Evolutionary conservation across 2,797 vertebrate species (phyloP).

Genomic region (Astyanax mexicanus): DNA sequence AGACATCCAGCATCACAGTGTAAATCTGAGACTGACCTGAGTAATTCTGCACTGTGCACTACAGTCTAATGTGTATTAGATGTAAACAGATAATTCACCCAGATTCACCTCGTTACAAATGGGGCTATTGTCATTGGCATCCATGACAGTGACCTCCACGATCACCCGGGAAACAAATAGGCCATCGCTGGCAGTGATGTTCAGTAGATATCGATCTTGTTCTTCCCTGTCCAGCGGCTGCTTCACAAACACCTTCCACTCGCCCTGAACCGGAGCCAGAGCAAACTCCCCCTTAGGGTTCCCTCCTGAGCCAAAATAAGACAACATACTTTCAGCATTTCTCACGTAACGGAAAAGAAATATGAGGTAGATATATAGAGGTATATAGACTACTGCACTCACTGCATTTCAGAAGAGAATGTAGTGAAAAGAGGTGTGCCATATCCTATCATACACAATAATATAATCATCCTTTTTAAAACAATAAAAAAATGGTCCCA

Average conservation of each 20-base stretch:
- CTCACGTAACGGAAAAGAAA: too few species aligned
- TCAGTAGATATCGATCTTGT: conserved; percentile 93
- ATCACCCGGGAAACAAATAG: conserved; percentile 86
- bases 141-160: conserved; percentile 94
- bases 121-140: conserved; percentile 95
- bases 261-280: conserved; percentile 87
- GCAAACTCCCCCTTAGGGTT: conserved; percentile 91
- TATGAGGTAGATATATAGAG: too few species aligned
- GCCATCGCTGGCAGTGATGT: conserved; percentile 94
- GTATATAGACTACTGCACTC: too few species aligned
- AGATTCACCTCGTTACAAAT: conserved; percentile 95
- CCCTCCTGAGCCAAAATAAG: conserved; percentile 78
- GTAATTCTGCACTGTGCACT: background rate
- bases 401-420: too few species aligned
- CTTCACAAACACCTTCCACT: conserved; percentile 94
- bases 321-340: background rate
- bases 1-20: background rate
- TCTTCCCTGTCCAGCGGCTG: conserved; percentile 90
- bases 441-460: too few species aligned
- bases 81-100: conserved; percentile 45
- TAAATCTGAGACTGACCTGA: background rate
- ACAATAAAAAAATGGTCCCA: too few species aligned
- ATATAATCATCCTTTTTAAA: too few species aligned
- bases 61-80: background rate
- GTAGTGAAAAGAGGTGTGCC: too few species aligned